phyloP scores from a whole-genome alignment of 2,113 vertebrate species.

The Gallinago media region DNA sequence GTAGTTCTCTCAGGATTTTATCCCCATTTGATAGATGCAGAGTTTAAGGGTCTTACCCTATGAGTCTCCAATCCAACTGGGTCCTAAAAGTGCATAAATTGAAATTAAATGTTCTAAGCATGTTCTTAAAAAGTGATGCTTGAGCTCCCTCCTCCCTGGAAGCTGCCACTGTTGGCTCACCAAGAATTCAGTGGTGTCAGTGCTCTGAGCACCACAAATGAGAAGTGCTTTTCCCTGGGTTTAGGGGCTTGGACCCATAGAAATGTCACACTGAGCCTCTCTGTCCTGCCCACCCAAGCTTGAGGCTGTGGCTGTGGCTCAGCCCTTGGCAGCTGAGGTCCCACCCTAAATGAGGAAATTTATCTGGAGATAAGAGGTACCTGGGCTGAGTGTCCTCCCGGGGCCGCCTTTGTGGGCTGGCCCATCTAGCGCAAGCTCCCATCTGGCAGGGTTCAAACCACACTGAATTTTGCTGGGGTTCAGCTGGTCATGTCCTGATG shows the following conservation, averaged over 20 bases:
- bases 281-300: background rate
- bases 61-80: background rate
- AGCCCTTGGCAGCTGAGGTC: background rate
- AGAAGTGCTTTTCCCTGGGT: background rate
- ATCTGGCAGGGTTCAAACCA: background rate
- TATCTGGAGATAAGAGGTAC: background rate
- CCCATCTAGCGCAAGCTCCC: background rate
- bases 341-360: background rate
- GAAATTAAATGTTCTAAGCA: background rate
- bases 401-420: background rate
- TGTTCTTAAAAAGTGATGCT: background rate
- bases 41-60: background rate
- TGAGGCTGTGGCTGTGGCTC: background rate
- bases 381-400: background rate
- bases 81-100: background rate
- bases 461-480: background rate
- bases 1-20: background rate
- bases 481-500: background rate
- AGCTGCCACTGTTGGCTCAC: background rate
- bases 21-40: background rate
- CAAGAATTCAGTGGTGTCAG: accelerated
- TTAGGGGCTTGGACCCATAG: background rate
- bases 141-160: background rate
- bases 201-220: background rate
- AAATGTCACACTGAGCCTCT: accelerated